phyloP scores from a whole-genome alignment of 2,113 vertebrate genomes.

The Puma concolor region DNA sequence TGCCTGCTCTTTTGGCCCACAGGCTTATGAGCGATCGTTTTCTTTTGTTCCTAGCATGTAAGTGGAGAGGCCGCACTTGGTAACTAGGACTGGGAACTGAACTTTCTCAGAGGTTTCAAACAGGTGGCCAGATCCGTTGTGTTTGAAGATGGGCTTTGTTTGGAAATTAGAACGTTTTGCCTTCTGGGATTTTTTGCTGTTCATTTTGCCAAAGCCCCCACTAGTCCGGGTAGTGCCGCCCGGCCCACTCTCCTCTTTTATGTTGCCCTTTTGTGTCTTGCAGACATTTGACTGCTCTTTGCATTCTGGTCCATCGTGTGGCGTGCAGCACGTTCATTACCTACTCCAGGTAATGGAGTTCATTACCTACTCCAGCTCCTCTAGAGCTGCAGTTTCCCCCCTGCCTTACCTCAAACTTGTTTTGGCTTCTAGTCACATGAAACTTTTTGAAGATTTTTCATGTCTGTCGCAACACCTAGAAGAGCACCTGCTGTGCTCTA shows the following conservation, averaged over 20 bases:
- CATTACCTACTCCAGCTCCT: fast-evolving
- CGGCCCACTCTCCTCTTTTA: too few relatives aligned
- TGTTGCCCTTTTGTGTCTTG: neutral
- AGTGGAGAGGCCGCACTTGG: neutral
- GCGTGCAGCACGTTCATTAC: fast-evolving
- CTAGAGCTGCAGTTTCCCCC: too few relatives aligned
- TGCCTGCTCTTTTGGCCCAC: fast-evolving
- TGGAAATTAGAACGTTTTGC: neutral
- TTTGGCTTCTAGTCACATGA: neutral
- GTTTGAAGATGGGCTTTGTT: neutral
- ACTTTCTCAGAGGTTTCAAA: neutral
- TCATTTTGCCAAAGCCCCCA: neutral
- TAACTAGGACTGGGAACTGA: neutral
- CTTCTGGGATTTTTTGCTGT: neutral
- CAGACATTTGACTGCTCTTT: fast-evolving
- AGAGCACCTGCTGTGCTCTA: neutral
- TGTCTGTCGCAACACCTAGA: fast-evolving
- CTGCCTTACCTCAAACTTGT: fast-evolving
- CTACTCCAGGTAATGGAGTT: neutral
- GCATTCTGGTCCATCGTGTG: fast-evolving
- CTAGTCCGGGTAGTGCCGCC: fast-evolving
- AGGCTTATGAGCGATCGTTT: neutral
- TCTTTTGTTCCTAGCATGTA: neutral
- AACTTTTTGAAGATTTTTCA: neutral
- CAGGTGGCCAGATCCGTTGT: neutral